Conservation (phyloP, 2,888 invertebrate species). For the Napeogenes sylphis region DNA sequence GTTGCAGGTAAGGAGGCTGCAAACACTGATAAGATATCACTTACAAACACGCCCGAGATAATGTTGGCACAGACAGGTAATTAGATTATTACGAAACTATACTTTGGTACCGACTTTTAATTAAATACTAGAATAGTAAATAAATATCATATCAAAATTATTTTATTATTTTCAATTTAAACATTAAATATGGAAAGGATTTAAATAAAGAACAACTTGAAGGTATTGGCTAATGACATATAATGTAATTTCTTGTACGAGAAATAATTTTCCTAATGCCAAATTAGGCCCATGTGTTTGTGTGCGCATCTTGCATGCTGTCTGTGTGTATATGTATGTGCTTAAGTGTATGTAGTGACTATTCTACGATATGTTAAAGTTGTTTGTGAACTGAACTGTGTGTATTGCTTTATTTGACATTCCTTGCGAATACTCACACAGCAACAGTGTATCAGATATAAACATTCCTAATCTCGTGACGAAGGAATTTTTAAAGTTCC, state of each 20-base stretch:
- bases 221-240: no score
- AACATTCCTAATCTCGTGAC: conserved; percentile 36
- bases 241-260: no score
- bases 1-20: conserved; percentile 58
- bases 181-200: no score
- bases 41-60: conserved; percentile 49
- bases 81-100: conserved; percentile 33
- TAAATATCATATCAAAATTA: neutral
- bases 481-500: conserved; percentile 32
- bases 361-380: conserved; percentile 1
- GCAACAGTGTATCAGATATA: conserved; percentile 39
- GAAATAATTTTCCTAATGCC: no score
- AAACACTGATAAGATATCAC: conserved; percentile 67
- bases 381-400: neutral
- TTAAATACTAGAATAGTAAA: neutral
- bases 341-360: no score
- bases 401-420: conserved; percentile 8
- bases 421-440: conserved; percentile 25
- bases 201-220: no score
- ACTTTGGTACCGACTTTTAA: conserved; percentile 4
- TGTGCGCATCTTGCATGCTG: no score
- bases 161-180: no score
- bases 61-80: conserved; percentile 38
- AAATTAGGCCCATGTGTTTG: no score
- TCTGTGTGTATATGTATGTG: no score